Evolutionary conservation across 2,888 invertebrate genomes (phyloP).

Genomic region (Cerceris ruficornis): DNA sequence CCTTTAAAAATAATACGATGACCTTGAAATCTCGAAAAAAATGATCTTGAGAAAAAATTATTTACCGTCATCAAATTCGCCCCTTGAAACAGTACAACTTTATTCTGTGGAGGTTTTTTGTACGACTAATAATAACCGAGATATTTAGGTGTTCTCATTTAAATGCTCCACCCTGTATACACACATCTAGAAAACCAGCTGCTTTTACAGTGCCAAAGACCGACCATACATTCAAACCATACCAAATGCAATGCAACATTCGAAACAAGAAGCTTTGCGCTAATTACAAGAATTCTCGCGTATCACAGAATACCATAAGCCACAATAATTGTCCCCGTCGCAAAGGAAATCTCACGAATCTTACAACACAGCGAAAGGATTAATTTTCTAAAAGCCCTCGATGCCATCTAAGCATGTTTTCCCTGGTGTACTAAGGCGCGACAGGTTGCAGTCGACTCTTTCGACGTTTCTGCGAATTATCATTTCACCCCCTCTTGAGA

Average conservation of each 20-base stretch:
- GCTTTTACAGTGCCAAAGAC: too few species aligned
- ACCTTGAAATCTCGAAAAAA: too few species aligned
- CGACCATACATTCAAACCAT: too few species aligned
- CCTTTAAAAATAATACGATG: too few species aligned
- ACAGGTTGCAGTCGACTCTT: constrained; percentile 14
- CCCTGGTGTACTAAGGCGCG: constrained; percentile 22
- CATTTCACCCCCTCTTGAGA: constrained; percentile 11
- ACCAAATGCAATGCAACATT: not conserved
- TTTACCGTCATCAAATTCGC: too few species aligned
- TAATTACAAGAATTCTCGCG: not conserved
- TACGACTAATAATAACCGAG: too few species aligned
- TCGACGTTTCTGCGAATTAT: constrained; percentile 18
- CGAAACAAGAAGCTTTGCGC: not conserved
- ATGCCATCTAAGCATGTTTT: constrained; percentile 23
- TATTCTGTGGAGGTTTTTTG: too few species aligned
- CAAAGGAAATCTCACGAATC: constrained; percentile 13
- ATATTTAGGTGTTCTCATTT: too few species aligned
- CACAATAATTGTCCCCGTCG: not conserved
- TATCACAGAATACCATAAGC: not conserved
- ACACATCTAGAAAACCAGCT: too few species aligned
- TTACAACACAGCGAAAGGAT: constrained; percentile 5
- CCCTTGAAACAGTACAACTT: too few species aligned
- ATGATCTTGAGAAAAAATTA: too few species aligned
- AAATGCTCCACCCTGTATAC: too few species aligned
- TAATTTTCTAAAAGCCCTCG: constrained; percentile 28